Evolutionary conservation across 1,140 invertebrate genomes (phyloP), one percentile per base, ranked within the genome.

Genomic region (Anastrepha obliqua): DNA sequence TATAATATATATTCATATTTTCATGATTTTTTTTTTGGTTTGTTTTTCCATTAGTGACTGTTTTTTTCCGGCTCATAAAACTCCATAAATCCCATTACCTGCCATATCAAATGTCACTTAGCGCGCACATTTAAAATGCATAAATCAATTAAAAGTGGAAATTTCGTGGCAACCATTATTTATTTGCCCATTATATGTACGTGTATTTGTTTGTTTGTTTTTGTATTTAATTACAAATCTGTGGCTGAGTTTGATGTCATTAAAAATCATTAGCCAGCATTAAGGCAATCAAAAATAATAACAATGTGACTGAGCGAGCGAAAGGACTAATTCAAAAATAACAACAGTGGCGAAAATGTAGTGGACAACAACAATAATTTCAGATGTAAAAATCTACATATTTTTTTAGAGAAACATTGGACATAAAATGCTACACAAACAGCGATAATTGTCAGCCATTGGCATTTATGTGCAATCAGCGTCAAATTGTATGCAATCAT

Each of bases 241-340:
- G 74, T 11, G 51, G 47, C 20, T 55, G 17, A n/a, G 9, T 81
- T 81, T 20, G 15, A 55, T 81, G 74, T 81, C 47, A 81, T 81
- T 81, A 81, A 81, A 81, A 81, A 81, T 81, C 74, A 81, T 81
- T 81, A 81, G 47, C 47, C 47, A 13, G 17, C 51, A 81, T 81
- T 81, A 81, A 81, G 44, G 74, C 51, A 81, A 81, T 81, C 74
- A 81, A 81, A 55, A 55, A 81, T 20, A 55, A 55, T 58, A 81
- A 81, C 74, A 81, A 11, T 55, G 42, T n/a, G 29, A 47, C 20
- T 42, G 67, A 13, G n/a, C 74, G 15, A 29, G 17, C 51, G 2
- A 20, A 51, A 17, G 74, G 7, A 29, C 0, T 9, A 20, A 8
- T 29, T 81, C 20, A 55, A 51, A 81, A 81, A 81, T 55, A 55